phyloP scores from a whole-genome alignment of 2,113 vertebrate species.

The Corapipo altera region DNA sequence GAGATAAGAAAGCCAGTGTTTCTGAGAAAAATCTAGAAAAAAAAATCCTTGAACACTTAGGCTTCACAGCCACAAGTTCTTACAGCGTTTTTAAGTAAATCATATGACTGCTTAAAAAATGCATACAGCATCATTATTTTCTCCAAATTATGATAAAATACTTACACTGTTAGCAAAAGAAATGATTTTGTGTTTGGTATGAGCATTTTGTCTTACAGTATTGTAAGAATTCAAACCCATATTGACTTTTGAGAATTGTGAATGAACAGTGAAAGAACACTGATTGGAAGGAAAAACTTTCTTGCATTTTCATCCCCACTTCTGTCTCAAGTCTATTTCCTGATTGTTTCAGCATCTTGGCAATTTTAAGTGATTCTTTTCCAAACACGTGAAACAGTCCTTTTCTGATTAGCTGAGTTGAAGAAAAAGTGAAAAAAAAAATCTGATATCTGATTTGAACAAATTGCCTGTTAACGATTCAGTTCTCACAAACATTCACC shows the following conservation, averaged over 20 bases:
- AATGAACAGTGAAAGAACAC: background rate
- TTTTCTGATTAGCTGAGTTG: background rate
- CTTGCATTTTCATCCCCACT: background rate
- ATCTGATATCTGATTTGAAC: background rate
- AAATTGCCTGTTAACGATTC: background rate
- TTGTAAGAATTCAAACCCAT: background rate
- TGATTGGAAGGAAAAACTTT: background rate
- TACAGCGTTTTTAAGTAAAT: background rate
- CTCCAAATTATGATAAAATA: background rate
- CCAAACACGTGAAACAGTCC: background rate
- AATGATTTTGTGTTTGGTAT: background rate
- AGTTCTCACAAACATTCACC: background rate
- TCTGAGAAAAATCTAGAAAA: background rate
- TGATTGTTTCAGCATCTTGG: background rate
- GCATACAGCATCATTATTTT: background rate
- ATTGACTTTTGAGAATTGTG: background rate
- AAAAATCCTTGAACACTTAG: background rate
- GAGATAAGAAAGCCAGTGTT: background rate
- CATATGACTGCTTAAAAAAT: background rate
- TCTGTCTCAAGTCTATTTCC: background rate
- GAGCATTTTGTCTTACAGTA: background rate
- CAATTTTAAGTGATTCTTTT: background rate
- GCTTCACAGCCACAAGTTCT: background rate
- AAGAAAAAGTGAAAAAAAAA: background rate
- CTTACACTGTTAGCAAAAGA: background rate